These are phyloP conservation scores for Orientallactaga sibirica DNA, from an alignment of 2,797 vertebrate genomes.

Conservation along the genomic window DNA sequence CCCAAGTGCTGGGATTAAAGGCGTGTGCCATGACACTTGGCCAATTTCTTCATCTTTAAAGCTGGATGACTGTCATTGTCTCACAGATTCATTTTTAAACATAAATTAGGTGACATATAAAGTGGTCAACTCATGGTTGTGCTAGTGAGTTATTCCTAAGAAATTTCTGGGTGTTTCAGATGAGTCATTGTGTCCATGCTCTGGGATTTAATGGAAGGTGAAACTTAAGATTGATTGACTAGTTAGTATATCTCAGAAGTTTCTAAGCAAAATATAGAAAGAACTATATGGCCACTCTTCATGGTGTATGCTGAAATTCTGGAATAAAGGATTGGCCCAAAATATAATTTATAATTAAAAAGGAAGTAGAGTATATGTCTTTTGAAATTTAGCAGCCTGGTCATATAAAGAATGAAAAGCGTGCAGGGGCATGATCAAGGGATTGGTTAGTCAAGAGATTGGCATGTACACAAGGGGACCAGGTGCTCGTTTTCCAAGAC, in stretches of 20 bases:
- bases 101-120: neutral
- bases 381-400: neutral
- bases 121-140: neutral
- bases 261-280: neutral
- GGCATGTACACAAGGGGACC: neutral
- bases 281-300: neutral
- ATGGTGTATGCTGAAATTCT: neutral
- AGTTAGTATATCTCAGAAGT: neutral
- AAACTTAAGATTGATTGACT: neutral
- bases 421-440: too few species aligned
- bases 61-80: neutral
- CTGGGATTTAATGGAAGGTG: neutral
- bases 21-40: too few species aligned
- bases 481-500: neutral
- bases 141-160: neutral
- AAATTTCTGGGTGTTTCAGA: neutral
- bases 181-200: neutral
- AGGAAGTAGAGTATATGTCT: neutral
- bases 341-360: neutral
- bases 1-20: too few species aligned
- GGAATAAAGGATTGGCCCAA: neutral
- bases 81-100: slow-evolving; percentile 10
- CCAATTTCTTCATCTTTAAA: neutral
- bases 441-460: neutral
- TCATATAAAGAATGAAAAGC: neutral